Evolutionary conservation across 92 coral and sea anemone species (phyloP), one percentile per base, ranked within the genome.

Genomic region (Umimayanthus kanabou): DNA sequence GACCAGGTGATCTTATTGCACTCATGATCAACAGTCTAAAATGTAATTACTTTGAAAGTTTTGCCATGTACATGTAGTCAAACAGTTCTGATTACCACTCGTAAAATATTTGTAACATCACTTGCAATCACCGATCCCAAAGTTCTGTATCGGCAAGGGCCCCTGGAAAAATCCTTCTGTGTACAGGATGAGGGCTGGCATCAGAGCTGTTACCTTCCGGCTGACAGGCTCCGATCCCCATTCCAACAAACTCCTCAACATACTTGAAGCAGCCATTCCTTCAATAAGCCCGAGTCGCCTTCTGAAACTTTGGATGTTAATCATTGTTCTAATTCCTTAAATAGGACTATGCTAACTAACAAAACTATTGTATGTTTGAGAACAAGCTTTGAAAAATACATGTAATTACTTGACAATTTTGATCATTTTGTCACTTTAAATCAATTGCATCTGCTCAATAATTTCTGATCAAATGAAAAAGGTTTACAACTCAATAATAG

Each of bases 221-320:
- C 11, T 18, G 18, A 53, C 69, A 61, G 69, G 69, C 69, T 61
- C 69, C 23, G 65, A 20, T 14, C 50, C 58, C 58, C 69, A 61
- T 61, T 61, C 69, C 69, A 61, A 61, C 25, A 61, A 61, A 61
- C 69, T 61, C 25, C 23, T 61, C 69, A 61, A 61, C 69, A 61
- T 61, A 61, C n/a, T 61, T 18, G 69, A 18, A 61, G 69, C 69
- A 61, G 69, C 69, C 69, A 61, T 61, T 61, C 26, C 69, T 61
- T 61, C 69, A 23, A 1, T 20, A 61, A 61, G 69, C 26, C 58
- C 58, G 2, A 61, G 69, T 61, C 69, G 69, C 20, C 69, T 61
- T 61, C 69, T 61, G 69, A 61, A 61, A 61, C 69, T 61, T 61
- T 61, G 69, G 69, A 61, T 61, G 69, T 61, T 61, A 61, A 61